Conservation (phyloP, 1,140 invertebrate species). For the Penaeus indicus region DNA sequence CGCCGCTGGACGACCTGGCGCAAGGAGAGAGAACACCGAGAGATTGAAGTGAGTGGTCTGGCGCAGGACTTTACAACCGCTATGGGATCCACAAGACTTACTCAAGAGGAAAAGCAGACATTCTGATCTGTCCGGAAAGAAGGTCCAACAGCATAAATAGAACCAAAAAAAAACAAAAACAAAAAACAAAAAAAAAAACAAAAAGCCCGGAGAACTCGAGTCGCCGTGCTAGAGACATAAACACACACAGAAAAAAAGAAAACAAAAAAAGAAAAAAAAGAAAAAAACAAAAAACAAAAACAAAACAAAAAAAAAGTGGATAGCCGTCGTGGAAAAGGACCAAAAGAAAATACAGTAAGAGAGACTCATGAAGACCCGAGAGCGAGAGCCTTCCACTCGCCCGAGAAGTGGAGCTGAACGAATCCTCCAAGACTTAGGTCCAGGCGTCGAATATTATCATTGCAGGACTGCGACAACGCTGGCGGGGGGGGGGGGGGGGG, state of each 20-base stretch:
- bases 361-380: background rate
- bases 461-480: background rate
- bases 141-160: no score
- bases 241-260: background rate
- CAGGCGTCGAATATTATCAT: background rate
- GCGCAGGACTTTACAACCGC: no score
- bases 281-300: background rate
- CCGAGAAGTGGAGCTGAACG: no score
- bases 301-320: background rate
- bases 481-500: background rate
- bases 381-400: background rate
- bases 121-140: no score
- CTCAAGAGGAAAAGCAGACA: no score
- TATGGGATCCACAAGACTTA: no score
- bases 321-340: background rate
- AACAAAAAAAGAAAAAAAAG: background rate
- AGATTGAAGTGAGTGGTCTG: background rate
- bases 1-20: background rate
- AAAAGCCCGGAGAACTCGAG: background rate
- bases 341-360: background rate
- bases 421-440: no score
- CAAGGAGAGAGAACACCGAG: background rate
- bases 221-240: background rate
- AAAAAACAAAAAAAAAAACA: no score
- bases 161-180: no score